These are phyloP conservation scores for Clusia tigrina DNA, from an alignment of 2,888 invertebrate species.

Conservation along the genomic window DNA sequence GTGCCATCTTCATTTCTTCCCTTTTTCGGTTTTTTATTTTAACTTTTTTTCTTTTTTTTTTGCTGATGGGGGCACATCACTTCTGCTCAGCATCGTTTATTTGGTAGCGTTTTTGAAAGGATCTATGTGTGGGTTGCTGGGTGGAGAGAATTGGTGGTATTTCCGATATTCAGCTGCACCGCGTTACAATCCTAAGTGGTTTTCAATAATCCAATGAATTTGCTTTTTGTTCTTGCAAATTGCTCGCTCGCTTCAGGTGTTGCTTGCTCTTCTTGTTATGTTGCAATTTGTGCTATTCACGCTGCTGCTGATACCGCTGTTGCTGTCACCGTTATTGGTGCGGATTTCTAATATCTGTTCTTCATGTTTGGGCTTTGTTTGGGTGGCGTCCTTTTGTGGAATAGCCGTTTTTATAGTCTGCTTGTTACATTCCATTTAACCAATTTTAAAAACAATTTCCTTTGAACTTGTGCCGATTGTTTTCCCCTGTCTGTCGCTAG, in stretches of 20 bases:
- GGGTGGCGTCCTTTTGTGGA: not conserved
- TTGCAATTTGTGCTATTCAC: not conserved
- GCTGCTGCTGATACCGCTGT: conserved; percentile 4
- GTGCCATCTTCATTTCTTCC: too few relatives aligned
- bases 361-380: not conserved
- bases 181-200: conserved; percentile 23
- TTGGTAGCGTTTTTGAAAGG: too few relatives aligned
- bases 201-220: conserved; percentile 32
- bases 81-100: too few relatives aligned
- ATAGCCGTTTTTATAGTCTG: not conserved
- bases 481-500: too few relatives aligned
- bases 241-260: conserved; percentile 1
- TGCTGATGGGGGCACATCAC: too few relatives aligned
- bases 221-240: conserved; percentile 7
- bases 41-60: too few relatives aligned
- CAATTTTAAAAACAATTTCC: too few relatives aligned
- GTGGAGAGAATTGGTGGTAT: too few relatives aligned
- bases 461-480: too few relatives aligned
- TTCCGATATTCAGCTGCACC: conserved; percentile 11
- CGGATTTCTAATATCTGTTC: not conserved
- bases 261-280: not conserved
- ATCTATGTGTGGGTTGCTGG: too few relatives aligned
- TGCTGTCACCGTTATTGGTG: not conserved
- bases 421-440: too few relatives aligned
- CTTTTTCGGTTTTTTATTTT: too few relatives aligned